Evolutionary conservation across 2,797 vertebrate genomes (phyloP), one percentile per base, ranked within the genome.

Genomic region (Melopsittacus undulatus): DNA sequence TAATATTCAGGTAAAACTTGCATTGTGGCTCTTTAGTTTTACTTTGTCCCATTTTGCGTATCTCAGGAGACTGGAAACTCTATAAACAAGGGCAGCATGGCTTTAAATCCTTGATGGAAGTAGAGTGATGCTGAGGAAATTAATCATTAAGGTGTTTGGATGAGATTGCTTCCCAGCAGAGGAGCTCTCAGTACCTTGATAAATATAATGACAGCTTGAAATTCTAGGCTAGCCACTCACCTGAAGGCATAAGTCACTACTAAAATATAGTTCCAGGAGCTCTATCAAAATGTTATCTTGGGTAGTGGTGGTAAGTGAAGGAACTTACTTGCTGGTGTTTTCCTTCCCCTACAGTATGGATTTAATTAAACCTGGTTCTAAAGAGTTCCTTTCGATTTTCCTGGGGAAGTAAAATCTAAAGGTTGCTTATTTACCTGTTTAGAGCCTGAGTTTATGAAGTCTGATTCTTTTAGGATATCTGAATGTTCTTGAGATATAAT

Each of bases 1-100:
- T 90, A 99, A 99, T 70, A 97, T 99, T 26, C 99, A 99, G 99
- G 99, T 99, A 97, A 34, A 84, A 64, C 38, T 84, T 40, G 9
- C 51, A 27, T 88, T 91, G 42, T 36, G 87, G 19, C 45, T 68
- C 64, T 79, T 74, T 19, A 17, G n/a, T 72, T 93, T 80, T 84
- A 30, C 52, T 94, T 86, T 48, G 66, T 68, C 51, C 27, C 81
- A 4, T 83, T 95, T 77, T 94, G 38, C 38, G 34, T 76, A 38
- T 22, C 27, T 77, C 64, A 24, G 42, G 51, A 77, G 46, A 22
- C 43, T 63, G 64, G 24, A 78, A 91, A 59, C 42, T 51, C 13
- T 57, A 46, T 34, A 59, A 74, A 81, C 0, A 8, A 59, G 14
- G 64, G 26, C 36, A 83, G 38, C 21, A 10, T 46, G 62, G 38